Conservation (phyloP, 2,797 vertebrate species). For the Semotilus atromaculatus region DNA sequence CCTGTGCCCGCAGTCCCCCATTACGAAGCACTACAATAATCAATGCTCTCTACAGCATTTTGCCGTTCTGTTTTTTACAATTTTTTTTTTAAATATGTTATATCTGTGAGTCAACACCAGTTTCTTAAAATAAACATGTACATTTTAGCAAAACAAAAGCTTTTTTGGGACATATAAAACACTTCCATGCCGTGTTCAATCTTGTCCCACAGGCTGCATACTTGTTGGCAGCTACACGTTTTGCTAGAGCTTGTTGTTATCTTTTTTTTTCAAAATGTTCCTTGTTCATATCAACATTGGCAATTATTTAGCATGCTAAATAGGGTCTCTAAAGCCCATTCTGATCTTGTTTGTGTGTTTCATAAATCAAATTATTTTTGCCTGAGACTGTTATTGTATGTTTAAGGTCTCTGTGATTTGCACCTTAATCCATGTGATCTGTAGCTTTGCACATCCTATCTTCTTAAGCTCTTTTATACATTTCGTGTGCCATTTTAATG, state of each 20-base stretch:
- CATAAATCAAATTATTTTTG: constrained; percentile 34
- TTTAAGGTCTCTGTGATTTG: constrained; percentile 44
- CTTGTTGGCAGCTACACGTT: constrained; percentile 33
- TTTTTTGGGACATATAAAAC: constrained; percentile 14
- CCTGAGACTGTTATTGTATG: constrained; percentile 27
- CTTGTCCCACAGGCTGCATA: constrained; percentile 17
- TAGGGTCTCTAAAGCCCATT: constrained; percentile 44
- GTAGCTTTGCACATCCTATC: constrained; percentile 46
- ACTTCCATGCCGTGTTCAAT: background rate
- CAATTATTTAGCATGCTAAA: constrained; percentile 66
- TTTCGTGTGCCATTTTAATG: constrained; percentile 38
- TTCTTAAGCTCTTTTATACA: constrained; percentile 56
- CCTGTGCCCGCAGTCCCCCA: constrained; percentile 68
- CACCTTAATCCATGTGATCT: constrained; percentile 44
- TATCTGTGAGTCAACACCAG: constrained; percentile 11
- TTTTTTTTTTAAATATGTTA: background rate
- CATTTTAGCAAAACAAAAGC: background rate
- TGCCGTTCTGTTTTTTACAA: background rate
- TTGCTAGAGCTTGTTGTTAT: constrained; percentile 15
- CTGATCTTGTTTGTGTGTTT: constrained; percentile 58
- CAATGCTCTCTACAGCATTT: background rate
- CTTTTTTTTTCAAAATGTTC: background rate
- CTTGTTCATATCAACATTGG: constrained; percentile 3
- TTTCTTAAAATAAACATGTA: constrained; percentile 17
- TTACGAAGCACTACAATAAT: constrained; percentile 59